Evolutionary conservation across 2,797 vertebrate genomes (phyloP).

Genomic region (Sebastiscus albofasciatus): DNA sequence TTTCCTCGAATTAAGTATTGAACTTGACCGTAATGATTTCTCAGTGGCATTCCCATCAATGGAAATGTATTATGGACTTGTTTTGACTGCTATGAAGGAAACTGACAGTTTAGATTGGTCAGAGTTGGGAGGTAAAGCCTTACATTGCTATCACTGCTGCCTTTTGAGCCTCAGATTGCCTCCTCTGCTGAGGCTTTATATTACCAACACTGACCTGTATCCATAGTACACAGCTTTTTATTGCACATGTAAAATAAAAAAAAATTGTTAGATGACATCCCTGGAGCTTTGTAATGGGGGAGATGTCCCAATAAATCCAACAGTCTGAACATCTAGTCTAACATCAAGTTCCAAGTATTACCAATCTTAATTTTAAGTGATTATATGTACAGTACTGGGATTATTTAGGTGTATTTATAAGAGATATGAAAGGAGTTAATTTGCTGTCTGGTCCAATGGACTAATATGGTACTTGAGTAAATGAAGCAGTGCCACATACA

Average conservation of each 20-base stretch:
- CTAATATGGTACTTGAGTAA: slow-evolving; percentile 1
- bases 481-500: neutral
- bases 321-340: neutral
- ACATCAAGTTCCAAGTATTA: neutral
- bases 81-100: slow-evolving; percentile 20
- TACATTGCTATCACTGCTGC: slow-evolving; percentile 72
- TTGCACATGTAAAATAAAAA: slow-evolving; percentile 4
- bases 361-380: neutral
- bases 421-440: neutral
- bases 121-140: slow-evolving; percentile 62
- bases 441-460: neutral
- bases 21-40: neutral
- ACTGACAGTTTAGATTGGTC: neutral
- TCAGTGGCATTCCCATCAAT: neutral
- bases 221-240: slow-evolving; percentile 4
- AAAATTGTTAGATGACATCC: neutral
- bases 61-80: neutral
- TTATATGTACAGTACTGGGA: slow-evolving; percentile 14
- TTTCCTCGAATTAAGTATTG: slow-evolving; percentile 4
- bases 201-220: slow-evolving; percentile 16
- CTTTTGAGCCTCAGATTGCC: slow-evolving; percentile 60
- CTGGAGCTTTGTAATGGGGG: neutral
- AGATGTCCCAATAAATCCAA: neutral
- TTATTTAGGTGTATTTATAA: slow-evolving; percentile 2
- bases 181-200: slow-evolving; percentile 29